Evolutionary conservation across 2,888 invertebrate genomes (phyloP), one percentile per base, ranked within the genome.

Genomic region (Parasteatoda lunata): DNA sequence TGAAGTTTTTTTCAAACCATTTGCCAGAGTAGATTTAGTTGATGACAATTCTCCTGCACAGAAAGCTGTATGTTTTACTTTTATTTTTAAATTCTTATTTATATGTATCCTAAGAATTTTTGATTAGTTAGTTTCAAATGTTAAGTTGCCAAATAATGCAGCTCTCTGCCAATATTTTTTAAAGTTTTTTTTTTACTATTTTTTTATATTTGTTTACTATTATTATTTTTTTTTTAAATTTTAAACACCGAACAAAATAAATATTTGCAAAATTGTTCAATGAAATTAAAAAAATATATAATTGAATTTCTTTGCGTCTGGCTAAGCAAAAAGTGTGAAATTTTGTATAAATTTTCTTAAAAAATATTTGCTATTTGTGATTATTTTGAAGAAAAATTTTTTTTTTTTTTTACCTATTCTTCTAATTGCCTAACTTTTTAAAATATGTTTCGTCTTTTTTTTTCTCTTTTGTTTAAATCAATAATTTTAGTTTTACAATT

Each of bases 11-110:
- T 78, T 81, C 6, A 84, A 80, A 77, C 88, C 89, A 9, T 95
- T 97, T 92, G 95, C 95, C 0, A 93, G 93, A 90, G 94, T 97
- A 0, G 95, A 95, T 88, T 92, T 94, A 79, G 96, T 97, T 6
- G 94, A 94, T 72, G 92, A 94, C 72, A 95, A 95, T 49, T 97
- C 97, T 0, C 97, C 97, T 11, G 96, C 97, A n/a, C 95, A 95
- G 91, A 92, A 93, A 89, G 96, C 96, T 77, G 89, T 88, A 66
- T 73, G 75, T 88, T 30, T 30, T 30, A 30, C 30, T 30, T 30
- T 30, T 30, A 30, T 30, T 30, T 30, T 30, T 30, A n/a, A 47
- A 51, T 66, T 66, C 11, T 49, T 15, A 64, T 75, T 75, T 1
- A 48, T 68, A 30, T 71, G 8, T 30, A 52, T 69, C 5, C n/a